Evolutionary conservation across 2,113 vertebrate species (phyloP).

Genomic region (Bos javanicus): DNA sequence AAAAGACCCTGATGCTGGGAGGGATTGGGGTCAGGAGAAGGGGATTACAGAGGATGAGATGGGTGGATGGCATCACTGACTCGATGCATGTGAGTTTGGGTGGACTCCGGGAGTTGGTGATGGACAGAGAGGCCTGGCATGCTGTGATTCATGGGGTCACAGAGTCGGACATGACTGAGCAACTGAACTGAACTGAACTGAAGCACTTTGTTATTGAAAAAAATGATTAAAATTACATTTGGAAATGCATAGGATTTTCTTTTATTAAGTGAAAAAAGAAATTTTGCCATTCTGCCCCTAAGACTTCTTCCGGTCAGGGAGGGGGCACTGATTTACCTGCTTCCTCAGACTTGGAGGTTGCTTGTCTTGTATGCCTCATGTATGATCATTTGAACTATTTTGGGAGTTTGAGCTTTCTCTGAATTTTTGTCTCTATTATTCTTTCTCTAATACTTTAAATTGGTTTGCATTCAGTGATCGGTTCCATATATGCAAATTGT

Average conservation of each 20-base stretch:
- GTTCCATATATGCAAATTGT: background rate
- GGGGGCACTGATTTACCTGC: background rate
- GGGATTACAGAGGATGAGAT: too few relatives aligned
- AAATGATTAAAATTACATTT: background rate
- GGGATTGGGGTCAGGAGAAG: too few relatives aligned
- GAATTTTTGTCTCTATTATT: background rate
- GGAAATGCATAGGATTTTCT: background rate
- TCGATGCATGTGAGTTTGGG: rapidly evolving
- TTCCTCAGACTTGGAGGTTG: background rate
- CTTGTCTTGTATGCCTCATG: background rate
- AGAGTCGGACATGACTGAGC: too few relatives aligned
- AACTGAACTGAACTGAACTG: too few relatives aligned
- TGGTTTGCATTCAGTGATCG: background rate
- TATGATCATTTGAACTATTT: background rate
- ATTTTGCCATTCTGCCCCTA: background rate
- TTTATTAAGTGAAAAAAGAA: background rate
- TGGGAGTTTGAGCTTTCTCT: background rate
- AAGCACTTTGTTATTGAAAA: background rate
- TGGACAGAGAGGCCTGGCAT: too few relatives aligned
- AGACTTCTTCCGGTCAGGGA: background rate
- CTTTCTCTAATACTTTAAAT: background rate
- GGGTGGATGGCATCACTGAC: too few relatives aligned
- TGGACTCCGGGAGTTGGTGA: too few relatives aligned
- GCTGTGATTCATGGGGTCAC: rapidly evolving
- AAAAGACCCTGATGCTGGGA: too few relatives aligned